Conservation (phyloP, 35 echinoderm and acorn worm species). For the Apostichopus parvimensis region DNA sequence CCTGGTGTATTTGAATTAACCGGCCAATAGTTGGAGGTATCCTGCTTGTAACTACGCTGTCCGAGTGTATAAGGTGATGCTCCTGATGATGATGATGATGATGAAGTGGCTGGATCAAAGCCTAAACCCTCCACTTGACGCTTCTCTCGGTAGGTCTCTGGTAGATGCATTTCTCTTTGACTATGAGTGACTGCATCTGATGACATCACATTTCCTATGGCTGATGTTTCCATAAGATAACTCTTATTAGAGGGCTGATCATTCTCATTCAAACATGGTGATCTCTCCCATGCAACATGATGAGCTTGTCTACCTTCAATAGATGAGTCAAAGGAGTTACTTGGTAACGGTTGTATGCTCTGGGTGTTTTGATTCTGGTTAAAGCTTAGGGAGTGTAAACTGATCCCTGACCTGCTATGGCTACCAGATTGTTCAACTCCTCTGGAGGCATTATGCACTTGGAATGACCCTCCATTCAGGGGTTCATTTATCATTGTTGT, state of each 20-base stretch:
- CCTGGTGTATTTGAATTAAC: neutral
- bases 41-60: neutral
- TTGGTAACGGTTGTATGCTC: neutral
- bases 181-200: neutral
- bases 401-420: too few species aligned
- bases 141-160: too few species aligned
- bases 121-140: neutral
- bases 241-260: neutral
- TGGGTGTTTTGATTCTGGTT: neutral
- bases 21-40: neutral
- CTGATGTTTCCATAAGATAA: neutral
- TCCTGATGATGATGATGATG: neutral
- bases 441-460: too few species aligned
- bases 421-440: too few species aligned
- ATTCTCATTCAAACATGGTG: neutral
- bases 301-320: neutral
- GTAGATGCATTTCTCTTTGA: too few species aligned
- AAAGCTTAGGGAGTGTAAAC: too few species aligned
- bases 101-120: neutral
- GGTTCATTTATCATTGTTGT: too few species aligned
- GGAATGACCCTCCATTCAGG: neutral
- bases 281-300: conserved; percentile 2
- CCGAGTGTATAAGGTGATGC: neutral
- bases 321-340: neutral
- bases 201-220: neutral